phyloP scores from a whole-genome alignment of 2,113 vertebrate species.

The Vidua chalybeata region DNA sequence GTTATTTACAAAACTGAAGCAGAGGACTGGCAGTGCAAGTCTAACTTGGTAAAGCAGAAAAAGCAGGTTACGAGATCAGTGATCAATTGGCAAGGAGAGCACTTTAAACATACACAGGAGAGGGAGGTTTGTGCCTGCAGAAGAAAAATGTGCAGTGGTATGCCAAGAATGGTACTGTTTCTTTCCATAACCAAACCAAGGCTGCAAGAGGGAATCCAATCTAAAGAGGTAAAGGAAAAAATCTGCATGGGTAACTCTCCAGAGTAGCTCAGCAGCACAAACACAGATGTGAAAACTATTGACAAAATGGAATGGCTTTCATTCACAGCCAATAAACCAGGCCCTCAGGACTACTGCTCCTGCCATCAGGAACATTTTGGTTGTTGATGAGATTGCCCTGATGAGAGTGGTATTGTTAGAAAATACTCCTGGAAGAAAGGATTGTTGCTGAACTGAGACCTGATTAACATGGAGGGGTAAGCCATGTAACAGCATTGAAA shows the following conservation, averaged over 20 bases:
- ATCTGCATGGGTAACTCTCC: not conserved
- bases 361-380: not conserved
- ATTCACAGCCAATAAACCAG: not conserved
- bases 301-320: not conserved
- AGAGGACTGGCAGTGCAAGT: not conserved
- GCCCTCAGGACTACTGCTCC: not conserved
- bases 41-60: not conserved
- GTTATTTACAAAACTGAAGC: not conserved
- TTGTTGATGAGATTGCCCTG: not conserved
- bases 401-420: not conserved
- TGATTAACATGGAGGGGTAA: not conserved
- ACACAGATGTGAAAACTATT: not conserved
- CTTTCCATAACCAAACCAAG: not conserved
- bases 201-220: not conserved
- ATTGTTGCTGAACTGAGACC: not conserved
- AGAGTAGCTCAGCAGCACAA: not conserved
- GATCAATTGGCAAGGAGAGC: not conserved
- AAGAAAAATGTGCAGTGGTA: not conserved
- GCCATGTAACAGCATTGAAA: not conserved
- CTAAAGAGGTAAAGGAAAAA: not conserved
- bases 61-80: not conserved
- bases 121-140: not conserved
- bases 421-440: not conserved
- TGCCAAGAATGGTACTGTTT: not conserved
- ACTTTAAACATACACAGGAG: not conserved